Conservation (phyloP, 2,113 vertebrate genomes). For the Chascanopsetta lugubris region DNA sequence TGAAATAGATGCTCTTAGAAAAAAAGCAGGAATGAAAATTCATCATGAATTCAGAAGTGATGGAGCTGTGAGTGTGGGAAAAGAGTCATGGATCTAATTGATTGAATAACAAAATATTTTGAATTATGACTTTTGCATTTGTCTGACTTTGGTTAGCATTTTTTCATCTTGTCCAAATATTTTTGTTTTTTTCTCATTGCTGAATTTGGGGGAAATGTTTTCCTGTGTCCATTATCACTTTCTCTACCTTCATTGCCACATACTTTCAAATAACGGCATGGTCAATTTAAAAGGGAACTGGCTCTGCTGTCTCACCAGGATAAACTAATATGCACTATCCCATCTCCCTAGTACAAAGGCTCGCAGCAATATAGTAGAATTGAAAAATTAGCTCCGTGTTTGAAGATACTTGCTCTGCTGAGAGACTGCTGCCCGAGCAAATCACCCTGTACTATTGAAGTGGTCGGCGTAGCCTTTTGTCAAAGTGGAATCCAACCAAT, state of each 20-base stretch:
- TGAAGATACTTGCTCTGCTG: constrained; percentile 38
- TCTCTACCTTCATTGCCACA: constrained; percentile 2
- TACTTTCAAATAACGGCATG: constrained; percentile 23
- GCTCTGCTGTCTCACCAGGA: constrained; percentile 11
- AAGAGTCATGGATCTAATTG: constrained; percentile 46
- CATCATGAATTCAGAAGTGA: constrained; percentile 74
- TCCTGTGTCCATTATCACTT: constrained; percentile 20
- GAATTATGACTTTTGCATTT: constrained; percentile 33
- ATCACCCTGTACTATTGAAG: constrained; percentile 25
- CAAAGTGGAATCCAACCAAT: constrained; percentile 49
- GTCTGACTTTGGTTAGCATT: constrained; percentile 50
- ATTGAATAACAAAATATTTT: constrained; percentile 43
- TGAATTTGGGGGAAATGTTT: constrained; percentile 38
- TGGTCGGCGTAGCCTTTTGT: constrained; percentile 35
- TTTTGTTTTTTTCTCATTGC: constrained; percentile 54
- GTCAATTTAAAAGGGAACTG: constrained; percentile 22
- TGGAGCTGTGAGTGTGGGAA: constrained; percentile 51
- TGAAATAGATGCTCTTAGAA: constrained; percentile 81
- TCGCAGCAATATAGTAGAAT: constrained; percentile 12
- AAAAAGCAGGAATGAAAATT: constrained; percentile 79
- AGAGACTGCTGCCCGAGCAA: constrained; percentile 41
- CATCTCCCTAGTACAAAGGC: constrained; percentile 11
- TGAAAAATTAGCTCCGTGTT: constrained; percentile 29
- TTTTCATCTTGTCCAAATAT: constrained; percentile 23
- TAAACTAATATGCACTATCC: constrained; percentile 22